These are phyloP conservation scores for Listronotus bonariensis DNA, from an alignment of 1,140 invertebrate species.

Conservation along the genomic window DNA sequence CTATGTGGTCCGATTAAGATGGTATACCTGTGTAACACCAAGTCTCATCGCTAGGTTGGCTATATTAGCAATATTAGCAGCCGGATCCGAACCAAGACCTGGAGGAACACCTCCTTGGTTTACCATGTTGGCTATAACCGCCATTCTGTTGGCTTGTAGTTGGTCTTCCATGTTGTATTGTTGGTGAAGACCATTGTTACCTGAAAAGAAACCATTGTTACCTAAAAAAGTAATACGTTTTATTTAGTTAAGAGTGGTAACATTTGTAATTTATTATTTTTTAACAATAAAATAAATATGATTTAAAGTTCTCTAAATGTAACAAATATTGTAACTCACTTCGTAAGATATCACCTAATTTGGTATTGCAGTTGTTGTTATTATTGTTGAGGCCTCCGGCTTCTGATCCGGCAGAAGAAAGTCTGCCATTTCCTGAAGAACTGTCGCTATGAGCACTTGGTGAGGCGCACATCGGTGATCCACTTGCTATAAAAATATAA, in stretches of 20 bases:
- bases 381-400: slow-evolving; percentile 67
- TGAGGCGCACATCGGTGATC: slow-evolving; percentile 71
- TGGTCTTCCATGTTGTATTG: slow-evolving; percentile 73
- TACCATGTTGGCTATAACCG: slow-evolving; percentile 73
- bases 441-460: slow-evolving; percentile 83
- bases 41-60: slow-evolving; percentile 82
- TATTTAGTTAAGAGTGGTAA: no score
- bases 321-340: slow-evolving; percentile 50
- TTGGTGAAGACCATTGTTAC: slow-evolving; percentile 58
- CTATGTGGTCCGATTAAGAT: no score
- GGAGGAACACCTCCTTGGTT: slow-evolving; percentile 61
- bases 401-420: slow-evolving; percentile 79
- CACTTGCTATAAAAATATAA: slow-evolving; percentile 49
- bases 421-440: slow-evolving; percentile 75
- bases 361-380: slow-evolving; percentile 75
- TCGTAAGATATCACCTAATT: slow-evolving; percentile 70
- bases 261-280: no score
- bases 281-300: background rate
- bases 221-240: background rate
- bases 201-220: slow-evolving; percentile 27
- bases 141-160: slow-evolving; percentile 72
- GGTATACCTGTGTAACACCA: slow-evolving; percentile 58
- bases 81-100: slow-evolving; percentile 54
- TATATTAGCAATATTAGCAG: slow-evolving; percentile 69
- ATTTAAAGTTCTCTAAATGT: background rate